phyloP scores from a whole-genome alignment of 2,797 vertebrate genomes.

The Alfaro cultratus region DNA sequence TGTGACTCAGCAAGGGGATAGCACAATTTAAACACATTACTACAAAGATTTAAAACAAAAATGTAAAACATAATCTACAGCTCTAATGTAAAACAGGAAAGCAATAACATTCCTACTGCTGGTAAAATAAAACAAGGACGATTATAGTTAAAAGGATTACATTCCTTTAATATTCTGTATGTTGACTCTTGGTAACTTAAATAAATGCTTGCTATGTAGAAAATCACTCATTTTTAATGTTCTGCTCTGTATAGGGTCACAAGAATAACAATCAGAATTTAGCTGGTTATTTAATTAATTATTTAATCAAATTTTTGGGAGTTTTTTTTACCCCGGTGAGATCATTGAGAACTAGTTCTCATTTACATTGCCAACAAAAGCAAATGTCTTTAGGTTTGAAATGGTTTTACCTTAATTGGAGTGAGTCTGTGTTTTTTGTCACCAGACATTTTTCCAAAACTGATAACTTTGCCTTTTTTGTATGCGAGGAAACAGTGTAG shows the following conservation, averaged over 20 bases:
- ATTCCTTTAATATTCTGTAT: no score
- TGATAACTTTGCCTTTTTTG: neutral
- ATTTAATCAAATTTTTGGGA: neutral
- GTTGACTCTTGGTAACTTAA: neutral
- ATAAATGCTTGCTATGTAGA: neutral
- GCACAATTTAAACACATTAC: neutral
- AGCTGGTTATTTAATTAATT: neutral
- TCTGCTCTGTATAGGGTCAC: neutral
- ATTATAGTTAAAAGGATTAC: no score
- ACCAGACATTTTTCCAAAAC: neutral
- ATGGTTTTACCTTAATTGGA: neutral
- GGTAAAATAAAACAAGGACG: neutral
- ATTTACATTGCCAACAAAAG: no score
- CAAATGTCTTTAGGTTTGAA: neutral
- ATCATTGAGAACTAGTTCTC: neutral
- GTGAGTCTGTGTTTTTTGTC: neutral
- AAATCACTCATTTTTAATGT: neutral
- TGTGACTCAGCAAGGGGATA: no score
- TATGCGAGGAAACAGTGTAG: neutral
- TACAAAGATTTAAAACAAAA: neutral
- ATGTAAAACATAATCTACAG: neutral
- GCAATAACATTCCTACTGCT: neutral
- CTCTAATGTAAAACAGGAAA: neutral
- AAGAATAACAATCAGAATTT: neutral
- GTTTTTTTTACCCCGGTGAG: no score